Evolutionary conservation across 2,888 invertebrate species (phyloP), one percentile per base, ranked within the genome.

Genomic region (Geotrupes spiniger): DNA sequence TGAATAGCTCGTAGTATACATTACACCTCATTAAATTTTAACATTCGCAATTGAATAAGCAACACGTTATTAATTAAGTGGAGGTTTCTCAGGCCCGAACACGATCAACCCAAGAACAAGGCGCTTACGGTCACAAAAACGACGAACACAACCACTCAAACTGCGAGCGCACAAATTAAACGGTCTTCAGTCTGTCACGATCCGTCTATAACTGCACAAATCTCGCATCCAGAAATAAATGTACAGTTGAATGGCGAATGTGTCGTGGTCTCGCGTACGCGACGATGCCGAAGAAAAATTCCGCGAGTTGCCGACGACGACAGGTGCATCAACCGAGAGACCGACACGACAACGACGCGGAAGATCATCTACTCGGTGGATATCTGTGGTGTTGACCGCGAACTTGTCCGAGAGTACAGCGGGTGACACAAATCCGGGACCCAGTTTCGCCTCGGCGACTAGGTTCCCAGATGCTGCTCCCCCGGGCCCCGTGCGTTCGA

Each of bases 341-440:
- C 33, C 14, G 25, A 17, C 29, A 36, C 47, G 48, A 47, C 52
- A n/a, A n/a, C 54, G 54, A 48, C 54, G 41, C 54, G 53, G 48
- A 48, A 56, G 57, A 59, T 59, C 49, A 46, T n/a, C 21, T 21
- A 21, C 3, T 50, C 54, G 47, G 51, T 40, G 48, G 57, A 53
- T 54, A 57, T 60, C 56, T 56, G 54, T 53, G 42, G 43, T 6
- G 33, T 56, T 56, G 56, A 57, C 60, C 60, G 57, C 56, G 48
- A 55, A 52, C 55, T 43, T 51, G 55, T 52, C 48, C 52, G 47
- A 49, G 46, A 42, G 40, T 17, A 43, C 38, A 51, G 53, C 54
- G 53, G 58, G 55, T 63, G 63, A 61, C 63, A 61, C 60, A 60
- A 61, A 63, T 62, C 59, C 51, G 57, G 57, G 60, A 61, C 61